phyloP scores from a whole-genome alignment of 2,797 vertebrate species.

The Melanotaenia boesemani region DNA sequence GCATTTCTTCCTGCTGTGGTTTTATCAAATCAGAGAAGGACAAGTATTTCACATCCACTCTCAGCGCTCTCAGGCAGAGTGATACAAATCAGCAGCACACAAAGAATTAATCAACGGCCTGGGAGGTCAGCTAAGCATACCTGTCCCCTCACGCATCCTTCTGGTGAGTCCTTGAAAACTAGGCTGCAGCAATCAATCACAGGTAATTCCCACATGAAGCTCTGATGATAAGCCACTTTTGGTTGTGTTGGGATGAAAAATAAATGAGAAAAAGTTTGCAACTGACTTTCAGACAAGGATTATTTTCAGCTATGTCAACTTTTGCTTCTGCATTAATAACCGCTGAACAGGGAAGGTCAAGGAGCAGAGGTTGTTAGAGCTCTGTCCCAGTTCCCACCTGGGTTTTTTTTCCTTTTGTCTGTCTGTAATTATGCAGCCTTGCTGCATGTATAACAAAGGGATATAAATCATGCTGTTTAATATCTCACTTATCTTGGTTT shows the following conservation, averaged over 20 bases:
- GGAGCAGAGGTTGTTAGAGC: slow-evolving; percentile 47
- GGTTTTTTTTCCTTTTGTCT: slow-evolving; percentile 49
- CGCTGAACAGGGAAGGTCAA: slow-evolving; percentile 47
- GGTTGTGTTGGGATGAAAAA: slow-evolving; percentile 41
- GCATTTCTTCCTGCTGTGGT: slow-evolving; percentile 38
- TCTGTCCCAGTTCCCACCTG: slow-evolving; percentile 51
- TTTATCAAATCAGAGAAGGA: slow-evolving; percentile 62
- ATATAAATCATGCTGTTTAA: slow-evolving; percentile 69
- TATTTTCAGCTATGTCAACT: slow-evolving; percentile 47
- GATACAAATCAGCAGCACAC: slow-evolving; percentile 71
- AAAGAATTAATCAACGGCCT: slow-evolving; percentile 77
- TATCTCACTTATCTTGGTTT: slow-evolving; percentile 61
- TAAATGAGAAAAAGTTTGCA: slow-evolving; percentile 58
- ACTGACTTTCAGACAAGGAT: slow-evolving; percentile 38
- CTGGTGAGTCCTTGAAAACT: slow-evolving; percentile 76
- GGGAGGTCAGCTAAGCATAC: slow-evolving; percentile 72
- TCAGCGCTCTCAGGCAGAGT: slow-evolving; percentile 47
- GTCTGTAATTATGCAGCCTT: slow-evolving; percentile 66
- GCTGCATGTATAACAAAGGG: slow-evolving; percentile 65
- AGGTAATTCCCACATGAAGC: slow-evolving; percentile 61
- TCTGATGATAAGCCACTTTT: slow-evolving; percentile 69
- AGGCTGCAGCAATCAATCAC: slow-evolving; percentile 78
- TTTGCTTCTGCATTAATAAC: slow-evolving; percentile 36
- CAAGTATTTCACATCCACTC: slow-evolving; percentile 47
- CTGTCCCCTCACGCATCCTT: slow-evolving; percentile 66